Evolutionary conservation across 1,140 invertebrate species (phyloP).

Genomic region (Hycleus phaleratus): DNA sequence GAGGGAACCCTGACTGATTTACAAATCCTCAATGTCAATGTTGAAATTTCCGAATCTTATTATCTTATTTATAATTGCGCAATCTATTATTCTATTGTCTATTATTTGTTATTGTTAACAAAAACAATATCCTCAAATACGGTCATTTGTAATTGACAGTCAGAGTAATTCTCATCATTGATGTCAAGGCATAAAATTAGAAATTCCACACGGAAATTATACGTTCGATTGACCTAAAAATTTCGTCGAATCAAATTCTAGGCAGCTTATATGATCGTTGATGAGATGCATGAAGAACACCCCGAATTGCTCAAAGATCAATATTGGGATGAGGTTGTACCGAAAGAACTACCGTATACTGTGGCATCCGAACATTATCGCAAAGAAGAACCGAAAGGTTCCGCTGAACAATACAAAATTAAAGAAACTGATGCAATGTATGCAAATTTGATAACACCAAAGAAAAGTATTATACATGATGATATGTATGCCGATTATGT

Average conservation of each 20-base stretch:
- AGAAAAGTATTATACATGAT: conserved; percentile 52
- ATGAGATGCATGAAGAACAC: conserved; percentile 86
- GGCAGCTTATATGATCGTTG: conserved; percentile 85
- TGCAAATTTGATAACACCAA: conserved; percentile 55
- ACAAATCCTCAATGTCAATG: too few species aligned
- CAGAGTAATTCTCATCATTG: too few species aligned
- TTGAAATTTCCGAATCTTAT: too few species aligned
- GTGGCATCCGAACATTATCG: conserved; percentile 77
- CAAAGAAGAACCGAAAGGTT: conserved; percentile 71
- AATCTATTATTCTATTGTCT: too few species aligned
- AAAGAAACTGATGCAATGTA: conserved; percentile 75
- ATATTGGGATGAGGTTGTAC: conserved; percentile 86
- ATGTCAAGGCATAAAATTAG: too few species aligned
- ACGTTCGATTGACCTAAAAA: too few species aligned
- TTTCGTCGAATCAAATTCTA: conserved; percentile 37
- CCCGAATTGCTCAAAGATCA: conserved; percentile 81
- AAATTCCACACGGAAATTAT: too few species aligned
- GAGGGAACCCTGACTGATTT: too few species aligned
- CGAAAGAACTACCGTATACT: conserved; percentile 78
- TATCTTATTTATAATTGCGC: too few species aligned
- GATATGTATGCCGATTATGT: conserved; percentile 83
- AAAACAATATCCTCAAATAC: too few species aligned
- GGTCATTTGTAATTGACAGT: too few species aligned
- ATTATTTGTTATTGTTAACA: too few species aligned
- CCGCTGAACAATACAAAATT: conserved; percentile 75